Base-by-base conservation (phyloP, 1,140 invertebrate species). In the Anastatus disparis region DNA sequence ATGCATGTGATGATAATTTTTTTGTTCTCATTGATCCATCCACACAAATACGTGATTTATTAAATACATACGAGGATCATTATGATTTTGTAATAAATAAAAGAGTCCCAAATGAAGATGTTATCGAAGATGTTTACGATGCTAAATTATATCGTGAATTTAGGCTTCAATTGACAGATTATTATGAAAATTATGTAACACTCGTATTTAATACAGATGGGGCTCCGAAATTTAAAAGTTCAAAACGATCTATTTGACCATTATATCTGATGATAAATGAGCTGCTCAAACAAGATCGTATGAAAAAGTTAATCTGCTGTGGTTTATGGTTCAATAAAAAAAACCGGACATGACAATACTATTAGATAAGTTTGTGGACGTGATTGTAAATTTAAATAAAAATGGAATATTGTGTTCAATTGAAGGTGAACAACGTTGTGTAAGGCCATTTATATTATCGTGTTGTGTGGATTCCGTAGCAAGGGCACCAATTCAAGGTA, bases 181-280 rank as follows among this genome's bases (percentile, higher is more conserved):
- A 15, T 2, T 13, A 46, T 13, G 42, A 26, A 7, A 26, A 44
- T 44, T 62, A 62, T 26, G 27, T 44, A 2, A 42, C 38, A 2
- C n/a, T 29, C 15, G 7, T 46, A 44, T 62, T 62, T 24, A 62
- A 62, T 17, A 46, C 59, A 3, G 59, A 58, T 22, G 55, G 55
- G 24, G 55, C 55, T n/a, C 29, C 55, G 35, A 38, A 15, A 12
- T 58, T 27, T 58, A 58, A 27, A 13, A 31, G 55, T 38, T 58
- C 55, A n/a, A 31, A 27, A 27, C n/a, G 31, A 4, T 58, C 55
- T 31, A 58, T 58, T 58, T 58, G 55, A 27, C 55, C 55, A 17
- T 15, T 58, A 31, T 58, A 62, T 44, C 15, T 40, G 13, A n/a
- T 62, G 59, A 62, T 44, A 20, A 62, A 62, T n/a, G n/a, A n/a